Conservation (phyloP, 1,140 invertebrate genomes). For the Temnothorax nylanderi region DNA sequence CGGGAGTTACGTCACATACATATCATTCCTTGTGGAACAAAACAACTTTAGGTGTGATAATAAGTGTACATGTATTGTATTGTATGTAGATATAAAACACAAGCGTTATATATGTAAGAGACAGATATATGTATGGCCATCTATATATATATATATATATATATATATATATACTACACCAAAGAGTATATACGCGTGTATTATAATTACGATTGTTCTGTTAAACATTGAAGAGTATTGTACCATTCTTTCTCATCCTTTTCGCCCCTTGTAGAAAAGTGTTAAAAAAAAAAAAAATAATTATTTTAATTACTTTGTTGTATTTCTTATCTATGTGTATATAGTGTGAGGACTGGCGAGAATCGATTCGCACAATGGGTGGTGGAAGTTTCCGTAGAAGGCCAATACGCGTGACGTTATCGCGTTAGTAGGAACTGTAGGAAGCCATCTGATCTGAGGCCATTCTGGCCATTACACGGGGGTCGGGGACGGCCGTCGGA, state of each 20-base stretch:
- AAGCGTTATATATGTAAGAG: not conserved
- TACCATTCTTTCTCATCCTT: constrained; percentile 47
- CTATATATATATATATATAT: constrained; percentile 72
- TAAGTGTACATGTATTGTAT: constrained; percentile 40
- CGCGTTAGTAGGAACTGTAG: too few species aligned
- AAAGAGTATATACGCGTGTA: constrained; percentile 68
- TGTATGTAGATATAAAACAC: constrained; percentile 49
- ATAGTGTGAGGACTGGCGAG: not conserved
- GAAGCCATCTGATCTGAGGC: too few species aligned
- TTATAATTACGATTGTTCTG: constrained; percentile 76
- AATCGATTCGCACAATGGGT: not conserved
- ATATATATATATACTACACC: constrained; percentile 66
- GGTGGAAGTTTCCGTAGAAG: not conserved
- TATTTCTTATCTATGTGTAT: too few species aligned
- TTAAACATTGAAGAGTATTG: constrained; percentile 67
- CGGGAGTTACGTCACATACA: constrained; percentile 78
- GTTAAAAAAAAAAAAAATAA: too few species aligned
- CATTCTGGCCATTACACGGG: too few species aligned
- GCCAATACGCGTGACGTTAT: too few species aligned
- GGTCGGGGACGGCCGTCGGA: too few species aligned
- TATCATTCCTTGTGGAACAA: constrained; percentile 84
- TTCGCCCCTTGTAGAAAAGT: not conserved
- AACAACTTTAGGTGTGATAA: constrained; percentile 82
- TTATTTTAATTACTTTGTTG: too few species aligned
- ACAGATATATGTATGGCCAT: constrained; percentile 49